Conservation (phyloP, 2,113 vertebrate genomes). For the Python bivittatus region DNA sequence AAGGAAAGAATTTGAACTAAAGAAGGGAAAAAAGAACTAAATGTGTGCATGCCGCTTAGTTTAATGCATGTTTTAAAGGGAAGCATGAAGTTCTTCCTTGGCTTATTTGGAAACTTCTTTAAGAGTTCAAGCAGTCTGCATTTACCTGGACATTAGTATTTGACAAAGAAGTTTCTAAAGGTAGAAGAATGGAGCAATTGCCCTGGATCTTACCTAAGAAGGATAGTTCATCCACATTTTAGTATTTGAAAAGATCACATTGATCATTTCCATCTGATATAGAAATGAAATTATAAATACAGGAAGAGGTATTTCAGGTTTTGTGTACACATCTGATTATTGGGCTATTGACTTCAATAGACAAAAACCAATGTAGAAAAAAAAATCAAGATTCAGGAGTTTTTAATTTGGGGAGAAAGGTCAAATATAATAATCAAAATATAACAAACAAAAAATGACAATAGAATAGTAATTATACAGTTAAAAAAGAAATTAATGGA, state of each 20-base stretch:
- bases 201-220: background rate
- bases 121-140: background rate
- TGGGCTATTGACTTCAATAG: background rate
- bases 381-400: background rate
- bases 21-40: conserved; percentile 44
- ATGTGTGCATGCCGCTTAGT: conserved; percentile 50
- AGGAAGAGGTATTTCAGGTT: background rate
- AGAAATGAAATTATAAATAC: background rate
- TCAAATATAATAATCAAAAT: background rate
- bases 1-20: conserved; percentile 27
- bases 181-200: background rate
- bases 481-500: background rate
- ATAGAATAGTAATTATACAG: background rate
- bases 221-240: background rate
- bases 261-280: background rate
- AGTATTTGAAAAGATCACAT: background rate
- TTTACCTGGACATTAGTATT: background rate
- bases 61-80: conserved; percentile 54
- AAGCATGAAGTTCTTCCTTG: conserved; percentile 22
- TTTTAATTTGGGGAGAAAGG: background rate
- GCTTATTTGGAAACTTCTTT: background rate
- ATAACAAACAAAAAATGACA: background rate
- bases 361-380: background rate
- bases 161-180: background rate
- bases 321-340: background rate